These are phyloP conservation scores for Physeter macrocephalus DNA, from an alignment of 2,113 vertebrate genomes.

Conservation along the genomic window DNA sequence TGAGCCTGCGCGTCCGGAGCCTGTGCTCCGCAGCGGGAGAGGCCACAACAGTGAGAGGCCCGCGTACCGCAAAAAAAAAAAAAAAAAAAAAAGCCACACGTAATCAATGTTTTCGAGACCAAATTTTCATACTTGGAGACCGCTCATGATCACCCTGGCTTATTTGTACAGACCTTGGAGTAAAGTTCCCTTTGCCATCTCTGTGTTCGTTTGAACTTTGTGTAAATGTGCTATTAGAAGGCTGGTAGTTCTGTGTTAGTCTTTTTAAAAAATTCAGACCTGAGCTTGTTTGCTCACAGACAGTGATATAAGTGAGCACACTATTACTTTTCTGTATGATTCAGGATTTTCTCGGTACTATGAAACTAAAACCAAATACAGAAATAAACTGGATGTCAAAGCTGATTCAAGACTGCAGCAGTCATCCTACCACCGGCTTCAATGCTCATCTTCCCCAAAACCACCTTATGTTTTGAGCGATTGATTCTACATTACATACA, in stretches of 20 bases:
- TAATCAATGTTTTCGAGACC: background rate
- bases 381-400: constrained; percentile 3
- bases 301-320: background rate
- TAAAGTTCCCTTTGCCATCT: background rate
- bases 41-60: too few relatives aligned
- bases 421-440: background rate
- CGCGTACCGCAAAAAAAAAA: too few relatives aligned
- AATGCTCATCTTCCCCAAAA: background rate
- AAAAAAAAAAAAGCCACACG: background rate
- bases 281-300: background rate
- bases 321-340: constrained; percentile 1
- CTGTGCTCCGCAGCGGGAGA: too few relatives aligned
- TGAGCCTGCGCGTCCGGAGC: too few relatives aligned
- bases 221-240: background rate
- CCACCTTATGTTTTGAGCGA: background rate
- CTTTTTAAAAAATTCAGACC: background rate
- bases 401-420: background rate
- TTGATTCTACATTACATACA: background rate
- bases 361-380: constrained; percentile 9
- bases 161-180: background rate
- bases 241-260: background rate
- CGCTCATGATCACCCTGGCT: background rate
- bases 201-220: background rate
- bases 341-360: constrained; percentile 44
- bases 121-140: background rate